Evolutionary conservation across 2,888 invertebrate genomes (phyloP).

Genomic region (Sminthurinus aureus): DNA sequence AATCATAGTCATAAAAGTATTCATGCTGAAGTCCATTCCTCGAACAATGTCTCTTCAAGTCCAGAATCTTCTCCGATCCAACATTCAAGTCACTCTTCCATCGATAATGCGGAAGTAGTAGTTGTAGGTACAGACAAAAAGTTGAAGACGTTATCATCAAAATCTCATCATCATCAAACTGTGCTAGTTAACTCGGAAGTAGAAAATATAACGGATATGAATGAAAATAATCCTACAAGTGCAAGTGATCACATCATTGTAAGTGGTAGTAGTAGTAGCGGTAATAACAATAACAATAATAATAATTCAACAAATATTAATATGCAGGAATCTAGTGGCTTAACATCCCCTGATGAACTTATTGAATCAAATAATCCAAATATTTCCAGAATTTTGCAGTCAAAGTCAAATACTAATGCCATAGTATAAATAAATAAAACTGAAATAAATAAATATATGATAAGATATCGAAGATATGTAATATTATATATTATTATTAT

Average conservation of each 20-base stretch:
- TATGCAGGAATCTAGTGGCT: constrained; percentile 11
- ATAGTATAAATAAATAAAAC: constrained; percentile 2
- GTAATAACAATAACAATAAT: neutral
- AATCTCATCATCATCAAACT: too few relatives aligned
- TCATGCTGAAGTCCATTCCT: constrained; percentile 33
- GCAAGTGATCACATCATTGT: neutral
- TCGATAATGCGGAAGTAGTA: too few relatives aligned
- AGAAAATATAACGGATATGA: neutral
- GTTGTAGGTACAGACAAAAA: too few relatives aligned
- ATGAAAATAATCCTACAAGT: neutral
- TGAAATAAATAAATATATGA: neutral
- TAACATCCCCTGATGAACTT: neutral
- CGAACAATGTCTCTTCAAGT: neutral
- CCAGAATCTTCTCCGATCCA: neutral
- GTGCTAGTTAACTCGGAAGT: too few relatives aligned
- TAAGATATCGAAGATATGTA: too few relatives aligned
- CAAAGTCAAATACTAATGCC: constrained; percentile 2
- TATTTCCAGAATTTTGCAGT: neutral
- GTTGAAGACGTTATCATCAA: too few relatives aligned
- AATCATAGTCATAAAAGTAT: constrained; percentile 36
- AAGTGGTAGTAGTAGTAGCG: too few relatives aligned
- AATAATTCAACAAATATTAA: too few relatives aligned
- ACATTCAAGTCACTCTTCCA: too few relatives aligned
- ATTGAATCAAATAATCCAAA: neutral
- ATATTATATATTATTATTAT: too few relatives aligned